Evolutionary conservation across 2,888 invertebrate genomes (phyloP).

Genomic region (Clitarchus hookeri): DNA sequence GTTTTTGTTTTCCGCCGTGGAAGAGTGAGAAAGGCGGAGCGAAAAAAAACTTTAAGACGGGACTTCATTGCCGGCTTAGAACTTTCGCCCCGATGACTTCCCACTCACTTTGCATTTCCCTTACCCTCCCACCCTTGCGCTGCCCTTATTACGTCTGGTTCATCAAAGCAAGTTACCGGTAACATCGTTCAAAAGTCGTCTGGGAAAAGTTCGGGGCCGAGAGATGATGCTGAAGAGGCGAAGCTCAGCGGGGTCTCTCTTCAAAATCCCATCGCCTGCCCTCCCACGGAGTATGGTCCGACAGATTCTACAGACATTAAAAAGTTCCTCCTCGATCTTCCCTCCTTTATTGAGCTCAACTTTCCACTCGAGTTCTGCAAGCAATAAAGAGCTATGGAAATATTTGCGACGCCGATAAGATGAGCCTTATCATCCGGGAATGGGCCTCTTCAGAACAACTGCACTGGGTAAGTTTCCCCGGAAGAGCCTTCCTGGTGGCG

Average conservation of each 20-base stretch:
- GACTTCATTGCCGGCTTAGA: too few relatives aligned
- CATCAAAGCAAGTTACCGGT: not conserved
- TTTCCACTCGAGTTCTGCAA: not conserved
- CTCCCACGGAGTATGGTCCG: not conserved
- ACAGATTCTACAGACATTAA: not conserved
- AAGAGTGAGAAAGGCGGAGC: not conserved
- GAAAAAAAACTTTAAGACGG: not conserved
- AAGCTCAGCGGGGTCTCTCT: not conserved
- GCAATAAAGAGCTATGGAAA: conserved; percentile 2
- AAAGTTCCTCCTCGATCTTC: not conserved
- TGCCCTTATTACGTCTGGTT: not conserved
- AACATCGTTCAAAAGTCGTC: not conserved
- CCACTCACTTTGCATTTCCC: not conserved
- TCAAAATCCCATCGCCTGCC: not conserved
- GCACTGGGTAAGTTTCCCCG: too few relatives aligned
- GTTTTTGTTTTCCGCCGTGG: not conserved
- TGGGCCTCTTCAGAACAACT: too few relatives aligned
- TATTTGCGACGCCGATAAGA: not conserved
- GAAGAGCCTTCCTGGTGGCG: too few relatives aligned
- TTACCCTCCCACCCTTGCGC: not conserved
- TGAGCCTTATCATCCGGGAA: not conserved
- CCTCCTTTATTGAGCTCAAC: not conserved
- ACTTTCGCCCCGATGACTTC: not conserved
- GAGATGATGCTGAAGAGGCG: not conserved
- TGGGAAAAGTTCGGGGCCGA: not conserved